Conservation (phyloP, 2,797 vertebrate genomes). For the Diplodus puntazzo region DNA sequence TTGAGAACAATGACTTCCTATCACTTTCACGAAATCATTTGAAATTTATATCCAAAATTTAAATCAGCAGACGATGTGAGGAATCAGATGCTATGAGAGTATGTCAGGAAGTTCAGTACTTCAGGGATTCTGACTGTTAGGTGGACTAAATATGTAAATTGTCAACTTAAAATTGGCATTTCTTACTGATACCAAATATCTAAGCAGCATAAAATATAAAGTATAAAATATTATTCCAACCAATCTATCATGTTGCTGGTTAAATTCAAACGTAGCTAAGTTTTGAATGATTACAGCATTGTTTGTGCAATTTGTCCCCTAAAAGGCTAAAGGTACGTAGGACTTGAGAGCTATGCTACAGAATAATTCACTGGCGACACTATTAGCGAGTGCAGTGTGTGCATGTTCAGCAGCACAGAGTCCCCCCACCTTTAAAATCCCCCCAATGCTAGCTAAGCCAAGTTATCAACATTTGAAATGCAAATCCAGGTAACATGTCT, state of each 20-base stretch:
- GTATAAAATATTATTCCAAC: neutral
- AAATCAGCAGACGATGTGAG: neutral
- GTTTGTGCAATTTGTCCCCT: neutral
- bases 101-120: neutral
- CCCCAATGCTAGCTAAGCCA: conserved; percentile 48
- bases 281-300: neutral
- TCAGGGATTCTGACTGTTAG: neutral
- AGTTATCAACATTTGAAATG: conserved; percentile 74
- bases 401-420: conserved; percentile 29
- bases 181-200: neutral
- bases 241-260: neutral
- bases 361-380: conserved; percentile 37
- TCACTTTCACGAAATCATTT: neutral
- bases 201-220: too few relatives aligned
- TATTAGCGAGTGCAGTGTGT: conserved; percentile 39
- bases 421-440: conserved; percentile 11
- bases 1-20: neutral
- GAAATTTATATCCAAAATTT: neutral
- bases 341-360: conserved; percentile 25
- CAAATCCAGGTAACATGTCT: conserved; percentile 76
- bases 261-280: neutral
- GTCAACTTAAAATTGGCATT: neutral
- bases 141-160: neutral
- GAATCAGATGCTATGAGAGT: neutral
- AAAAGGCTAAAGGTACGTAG: neutral